Base-by-base conservation (phyloP, 2,113 vertebrate species). In the Syngnathus scovelli region DNA sequence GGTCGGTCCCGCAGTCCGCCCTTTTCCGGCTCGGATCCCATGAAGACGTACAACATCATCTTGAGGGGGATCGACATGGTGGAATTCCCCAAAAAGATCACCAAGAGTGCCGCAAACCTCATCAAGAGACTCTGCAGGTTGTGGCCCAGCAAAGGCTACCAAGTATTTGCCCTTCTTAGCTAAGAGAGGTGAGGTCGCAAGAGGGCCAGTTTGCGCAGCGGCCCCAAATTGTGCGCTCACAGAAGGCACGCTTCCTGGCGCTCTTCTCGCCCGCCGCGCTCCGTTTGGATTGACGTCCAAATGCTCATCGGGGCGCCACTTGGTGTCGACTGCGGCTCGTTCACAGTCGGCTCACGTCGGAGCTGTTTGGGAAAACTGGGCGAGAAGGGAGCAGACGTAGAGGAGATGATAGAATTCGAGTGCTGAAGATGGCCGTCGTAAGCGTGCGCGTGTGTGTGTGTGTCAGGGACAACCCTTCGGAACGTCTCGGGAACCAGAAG, bases 11-110 rank as follows among this genome's bases (percentile, higher is more conserved):
- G 13, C 1, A 98, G 96, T 83, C 96, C 96, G 54, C 96, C 96
- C 36, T 98, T 98, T 90, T 95, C 94, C 82, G 95, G 93, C 79
- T 93, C 94, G 64, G 96, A 98, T 70, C 96, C 95, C 75, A 98
- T 96, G 96, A 96, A 94, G 86, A 98, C 96, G 0, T 98, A 98
- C 37, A 98, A 98, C 87, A 94, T 96, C 83, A 98, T 98, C 81
- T 79, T 98, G 82, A 91, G 94, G 80, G 96, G 96, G 68, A 98
- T 98, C 77, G 94, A 96, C 85, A 97, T 98, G 95, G 93, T 98
- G 70, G 94, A 95, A 91, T 98, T 98, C 89, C 96, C 96, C 87
- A 98, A 98, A 92, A 97, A 95, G 92, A 96, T 98, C 89, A 93
- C 92, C 76, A 98, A 97, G 93, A 96, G 95, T 84, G 94, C 95